Conservation (phyloP, 2,888 invertebrate genomes). For the Eurytoma adleriae region DNA sequence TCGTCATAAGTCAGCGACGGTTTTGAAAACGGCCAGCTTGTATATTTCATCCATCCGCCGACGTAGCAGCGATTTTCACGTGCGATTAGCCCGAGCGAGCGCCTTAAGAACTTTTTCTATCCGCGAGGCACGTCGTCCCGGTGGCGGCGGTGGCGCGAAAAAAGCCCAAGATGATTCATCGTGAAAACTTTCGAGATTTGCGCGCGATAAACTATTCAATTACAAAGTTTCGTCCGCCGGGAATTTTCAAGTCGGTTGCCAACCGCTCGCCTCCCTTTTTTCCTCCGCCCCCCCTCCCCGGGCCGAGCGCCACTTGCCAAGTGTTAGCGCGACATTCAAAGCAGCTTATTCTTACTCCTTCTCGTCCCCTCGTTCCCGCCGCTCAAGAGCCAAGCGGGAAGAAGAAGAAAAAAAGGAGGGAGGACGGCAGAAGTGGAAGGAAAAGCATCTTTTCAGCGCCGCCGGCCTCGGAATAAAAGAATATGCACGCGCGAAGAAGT, state of each 20-base stretch:
- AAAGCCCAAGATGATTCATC: slow-evolving; percentile 48
- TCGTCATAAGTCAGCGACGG: no score
- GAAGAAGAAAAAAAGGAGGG: background rate
- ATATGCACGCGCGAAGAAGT: slow-evolving; percentile 37
- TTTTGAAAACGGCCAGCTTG: background rate
- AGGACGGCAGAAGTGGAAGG: background rate
- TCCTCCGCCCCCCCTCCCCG: background rate
- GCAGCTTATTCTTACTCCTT: slow-evolving; percentile 35
- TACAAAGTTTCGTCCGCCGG: slow-evolving; percentile 47
- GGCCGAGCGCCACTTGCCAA: background rate
- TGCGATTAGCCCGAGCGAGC: slow-evolving; percentile 21
- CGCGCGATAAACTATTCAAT: slow-evolving; percentile 57
- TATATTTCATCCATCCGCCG: background rate
- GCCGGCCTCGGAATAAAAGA: slow-evolving; percentile 31
- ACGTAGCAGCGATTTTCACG: slow-evolving; percentile 33
- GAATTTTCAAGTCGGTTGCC: slow-evolving; percentile 38
- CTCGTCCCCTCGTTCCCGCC: background rate
- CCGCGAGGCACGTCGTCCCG: background rate
- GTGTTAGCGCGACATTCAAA: slow-evolving; percentile 40
- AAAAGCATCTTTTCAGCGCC: slow-evolving; percentile 46
- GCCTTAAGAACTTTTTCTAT: slow-evolving; percentile 33
- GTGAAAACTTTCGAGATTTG: slow-evolving; percentile 48
- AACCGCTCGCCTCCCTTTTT: background rate
- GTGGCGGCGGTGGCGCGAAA: background rate
- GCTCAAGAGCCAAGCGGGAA: background rate